Evolutionary conservation across 2,888 invertebrate genomes (phyloP).

Genomic region (Agrypnus murinus): DNA sequence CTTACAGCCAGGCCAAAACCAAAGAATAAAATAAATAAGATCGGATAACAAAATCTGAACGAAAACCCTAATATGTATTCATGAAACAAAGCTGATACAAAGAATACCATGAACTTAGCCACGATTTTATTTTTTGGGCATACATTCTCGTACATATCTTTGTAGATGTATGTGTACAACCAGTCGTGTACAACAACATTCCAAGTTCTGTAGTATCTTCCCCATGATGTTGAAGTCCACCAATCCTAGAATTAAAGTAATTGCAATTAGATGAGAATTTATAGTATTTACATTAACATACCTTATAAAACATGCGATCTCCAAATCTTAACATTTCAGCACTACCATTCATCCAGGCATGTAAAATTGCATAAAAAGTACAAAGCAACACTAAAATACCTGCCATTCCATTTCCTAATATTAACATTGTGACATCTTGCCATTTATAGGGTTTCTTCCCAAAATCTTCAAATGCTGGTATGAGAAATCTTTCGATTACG

Average conservation of each 20-base stretch:
- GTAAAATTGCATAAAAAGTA: slow-evolving; percentile 88
- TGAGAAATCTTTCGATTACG: slow-evolving; percentile 85
- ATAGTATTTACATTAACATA: slow-evolving; percentile 63
- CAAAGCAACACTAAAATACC: slow-evolving; percentile 76
- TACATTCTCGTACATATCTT: slow-evolving; percentile 75
- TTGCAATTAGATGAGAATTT: neutral
- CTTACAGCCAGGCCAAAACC: slow-evolving; percentile 78
- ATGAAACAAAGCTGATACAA: slow-evolving; percentile 90
- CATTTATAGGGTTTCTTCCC: slow-evolving; percentile 71
- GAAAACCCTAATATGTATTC: slow-evolving; percentile 88
- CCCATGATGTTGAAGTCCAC: slow-evolving; percentile 93
- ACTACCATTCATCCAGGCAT: slow-evolving; percentile 93
- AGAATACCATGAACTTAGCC: slow-evolving; percentile 80
- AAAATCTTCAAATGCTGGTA: slow-evolving; percentile 80
- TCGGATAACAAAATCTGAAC: slow-evolving; percentile 91
- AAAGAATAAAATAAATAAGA: slow-evolving; percentile 86
- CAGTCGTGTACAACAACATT: slow-evolving; percentile 96
- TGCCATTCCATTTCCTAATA: slow-evolving; percentile 71
- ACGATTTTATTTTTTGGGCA: slow-evolving; percentile 70
- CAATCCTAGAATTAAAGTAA: slow-evolving; percentile 80
- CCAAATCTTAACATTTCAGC: slow-evolving; percentile 92
- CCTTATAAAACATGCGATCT: slow-evolving; percentile 88
- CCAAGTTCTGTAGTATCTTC: slow-evolving; percentile 92
- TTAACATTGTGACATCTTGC: slow-evolving; percentile 74
- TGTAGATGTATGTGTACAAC: slow-evolving; percentile 93